These are phyloP conservation scores for Falco columbarius DNA, from an alignment of 2,797 vertebrate species.

Conservation along the genomic window DNA sequence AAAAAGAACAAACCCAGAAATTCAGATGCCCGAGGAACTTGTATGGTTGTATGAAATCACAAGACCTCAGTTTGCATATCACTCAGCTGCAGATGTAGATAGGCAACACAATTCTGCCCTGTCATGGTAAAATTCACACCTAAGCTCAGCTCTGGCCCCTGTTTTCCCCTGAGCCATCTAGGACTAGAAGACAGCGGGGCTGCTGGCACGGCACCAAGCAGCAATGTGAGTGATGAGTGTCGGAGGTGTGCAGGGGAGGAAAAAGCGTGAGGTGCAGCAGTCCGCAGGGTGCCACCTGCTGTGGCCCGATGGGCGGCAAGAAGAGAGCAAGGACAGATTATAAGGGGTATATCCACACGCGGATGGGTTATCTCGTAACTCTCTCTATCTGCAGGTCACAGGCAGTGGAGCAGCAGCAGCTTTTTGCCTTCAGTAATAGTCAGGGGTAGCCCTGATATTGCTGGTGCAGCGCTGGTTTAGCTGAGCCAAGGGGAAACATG, in stretches of 20 bases:
- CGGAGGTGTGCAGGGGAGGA: neutral
- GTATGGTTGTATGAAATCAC: neutral
- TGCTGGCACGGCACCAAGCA: neutral
- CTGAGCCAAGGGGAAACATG: neutral
- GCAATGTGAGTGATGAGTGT: accelerated
- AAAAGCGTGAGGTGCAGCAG: neutral
- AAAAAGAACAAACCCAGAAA: neutral
- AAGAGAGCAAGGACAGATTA: neutral
- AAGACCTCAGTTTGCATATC: accelerated
- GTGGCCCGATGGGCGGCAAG: accelerated
- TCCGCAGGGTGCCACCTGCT: neutral
- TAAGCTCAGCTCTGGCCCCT: neutral
- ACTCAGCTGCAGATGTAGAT: neutral
- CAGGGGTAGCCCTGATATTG: neutral
- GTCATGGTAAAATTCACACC: neutral
- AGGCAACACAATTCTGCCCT: neutral
- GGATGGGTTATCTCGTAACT: neutral
- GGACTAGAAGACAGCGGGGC: neutral
- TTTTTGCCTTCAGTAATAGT: neutral
- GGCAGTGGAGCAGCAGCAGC: neutral
- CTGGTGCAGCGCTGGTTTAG: neutral
- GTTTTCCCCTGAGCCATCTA: neutral
- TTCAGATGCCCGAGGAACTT: neutral
- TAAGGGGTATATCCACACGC: neutral
- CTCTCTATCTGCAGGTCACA: neutral